These are phyloP conservation scores for Spondyliosoma cantharus DNA, from an alignment of 2,797 vertebrate species.

Conservation along the genomic window DNA sequence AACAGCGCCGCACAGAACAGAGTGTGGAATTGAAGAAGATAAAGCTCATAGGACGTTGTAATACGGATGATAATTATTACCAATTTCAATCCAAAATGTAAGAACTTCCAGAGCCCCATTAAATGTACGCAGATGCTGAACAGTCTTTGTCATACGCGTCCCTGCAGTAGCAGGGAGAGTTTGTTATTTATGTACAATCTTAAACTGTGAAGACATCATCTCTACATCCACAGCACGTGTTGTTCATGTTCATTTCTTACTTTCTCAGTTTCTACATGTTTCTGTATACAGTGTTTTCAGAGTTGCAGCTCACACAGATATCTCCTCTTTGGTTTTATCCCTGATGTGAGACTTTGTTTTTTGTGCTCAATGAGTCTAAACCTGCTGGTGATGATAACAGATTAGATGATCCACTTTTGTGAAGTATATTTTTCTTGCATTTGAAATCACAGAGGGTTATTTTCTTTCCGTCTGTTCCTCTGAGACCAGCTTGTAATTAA, in stretches of 20 bases:
- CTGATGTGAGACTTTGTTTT: not conserved
- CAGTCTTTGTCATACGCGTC: no score
- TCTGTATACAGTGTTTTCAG: not conserved
- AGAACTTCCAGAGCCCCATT: no score
- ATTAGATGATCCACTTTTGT: not conserved
- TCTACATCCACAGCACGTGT: not conserved
- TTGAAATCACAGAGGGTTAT: not conserved
- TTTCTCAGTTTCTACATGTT: not conserved
- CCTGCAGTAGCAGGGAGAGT: no score
- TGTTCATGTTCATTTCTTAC: not conserved
- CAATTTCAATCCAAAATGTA: no score
- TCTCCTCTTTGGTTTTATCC: not conserved
- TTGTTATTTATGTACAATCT: no score
- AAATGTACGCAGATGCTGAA: no score
- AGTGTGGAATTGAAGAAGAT: no score
- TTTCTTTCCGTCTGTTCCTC: not conserved
- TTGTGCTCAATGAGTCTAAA: not conserved
- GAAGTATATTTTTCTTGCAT: not conserved
- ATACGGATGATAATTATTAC: no score
- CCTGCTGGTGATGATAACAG: not conserved
- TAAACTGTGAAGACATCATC: not conserved
- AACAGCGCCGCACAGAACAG: no score
- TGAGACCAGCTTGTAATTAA: not conserved
- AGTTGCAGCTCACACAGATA: not conserved
- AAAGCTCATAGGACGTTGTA: no score